Conservation (phyloP, 2,113 vertebrate species). For the Ardeotis arabs region DNA sequence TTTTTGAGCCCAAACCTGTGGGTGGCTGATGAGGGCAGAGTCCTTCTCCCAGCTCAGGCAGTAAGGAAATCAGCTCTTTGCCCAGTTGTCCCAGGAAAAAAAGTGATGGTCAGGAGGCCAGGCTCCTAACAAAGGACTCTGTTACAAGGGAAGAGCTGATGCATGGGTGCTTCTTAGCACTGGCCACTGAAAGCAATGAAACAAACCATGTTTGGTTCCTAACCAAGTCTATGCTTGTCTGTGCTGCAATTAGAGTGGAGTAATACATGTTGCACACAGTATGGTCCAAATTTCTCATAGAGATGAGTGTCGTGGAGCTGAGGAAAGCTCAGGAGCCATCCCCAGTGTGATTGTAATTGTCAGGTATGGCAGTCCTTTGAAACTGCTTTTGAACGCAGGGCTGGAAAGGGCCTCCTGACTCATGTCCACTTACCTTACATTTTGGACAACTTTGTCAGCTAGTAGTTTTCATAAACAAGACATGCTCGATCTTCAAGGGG, state of each 20-base stretch:
- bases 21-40: not conserved
- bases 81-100: not conserved
- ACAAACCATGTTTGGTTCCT: not conserved
- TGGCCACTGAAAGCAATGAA: not conserved
- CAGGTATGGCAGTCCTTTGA: not conserved
- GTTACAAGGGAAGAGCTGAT: not conserved
- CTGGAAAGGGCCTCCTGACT: constrained; percentile 12
- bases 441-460: not conserved
- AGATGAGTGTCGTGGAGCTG: not conserved
- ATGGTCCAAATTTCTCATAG: not conserved
- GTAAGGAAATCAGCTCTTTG: not conserved
- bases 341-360: not conserved
- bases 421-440: not conserved
- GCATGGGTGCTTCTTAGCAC: not conserved
- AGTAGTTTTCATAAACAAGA: not conserved
- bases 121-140: not conserved
- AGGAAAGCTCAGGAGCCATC: not conserved
- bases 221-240: constrained; percentile 16
- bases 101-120: not conserved
- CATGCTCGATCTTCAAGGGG: not conserved
- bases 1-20: not conserved
- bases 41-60: not conserved
- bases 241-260: constrained; percentile 21
- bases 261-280: not conserved
- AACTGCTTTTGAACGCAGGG: not conserved